These are phyloP conservation scores for Lasioglossum oenotherae DNA, from an alignment of 2,888 invertebrate species.

Conservation along the genomic window DNA sequence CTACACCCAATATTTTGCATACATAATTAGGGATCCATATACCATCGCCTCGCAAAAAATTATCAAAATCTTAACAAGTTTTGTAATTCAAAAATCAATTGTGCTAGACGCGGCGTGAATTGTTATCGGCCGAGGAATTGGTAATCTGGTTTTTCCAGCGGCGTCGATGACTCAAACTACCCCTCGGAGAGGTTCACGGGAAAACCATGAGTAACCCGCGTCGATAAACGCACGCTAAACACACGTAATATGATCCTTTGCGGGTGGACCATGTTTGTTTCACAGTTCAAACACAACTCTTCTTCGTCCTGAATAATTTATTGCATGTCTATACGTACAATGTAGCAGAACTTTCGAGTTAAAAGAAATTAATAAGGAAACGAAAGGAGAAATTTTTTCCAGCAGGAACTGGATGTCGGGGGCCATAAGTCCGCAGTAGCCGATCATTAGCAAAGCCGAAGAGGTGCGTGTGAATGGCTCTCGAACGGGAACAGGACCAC, in stretches of 20 bases:
- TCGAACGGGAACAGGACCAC: constrained; percentile 68
- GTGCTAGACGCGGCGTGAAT: not conserved
- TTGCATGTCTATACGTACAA: too few relatives aligned
- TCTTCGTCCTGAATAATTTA: not conserved
- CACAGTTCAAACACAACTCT: not conserved
- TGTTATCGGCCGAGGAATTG: not conserved
- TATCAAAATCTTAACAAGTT: too few relatives aligned
- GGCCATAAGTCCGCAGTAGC: not conserved
- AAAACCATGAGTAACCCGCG: not conserved
- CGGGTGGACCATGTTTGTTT: not conserved
- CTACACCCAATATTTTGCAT: too few relatives aligned
- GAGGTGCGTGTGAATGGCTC: constrained; percentile 31
- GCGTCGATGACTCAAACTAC: not conserved
- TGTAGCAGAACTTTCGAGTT: too few relatives aligned
- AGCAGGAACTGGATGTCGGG: too few relatives aligned
- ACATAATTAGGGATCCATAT: too few relatives aligned
- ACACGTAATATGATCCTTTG: not conserved
- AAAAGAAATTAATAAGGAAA: too few relatives aligned
- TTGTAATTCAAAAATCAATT: not conserved
- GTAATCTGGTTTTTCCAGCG: not conserved
- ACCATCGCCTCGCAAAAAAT: too few relatives aligned
- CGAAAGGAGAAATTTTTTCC: too few relatives aligned
- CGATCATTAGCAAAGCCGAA: constrained; percentile 17
- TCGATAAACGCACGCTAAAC: not conserved
- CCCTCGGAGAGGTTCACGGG: not conserved